Conservation (phyloP, 2,113 vertebrate species). For the Aphyosemion australe region DNA sequence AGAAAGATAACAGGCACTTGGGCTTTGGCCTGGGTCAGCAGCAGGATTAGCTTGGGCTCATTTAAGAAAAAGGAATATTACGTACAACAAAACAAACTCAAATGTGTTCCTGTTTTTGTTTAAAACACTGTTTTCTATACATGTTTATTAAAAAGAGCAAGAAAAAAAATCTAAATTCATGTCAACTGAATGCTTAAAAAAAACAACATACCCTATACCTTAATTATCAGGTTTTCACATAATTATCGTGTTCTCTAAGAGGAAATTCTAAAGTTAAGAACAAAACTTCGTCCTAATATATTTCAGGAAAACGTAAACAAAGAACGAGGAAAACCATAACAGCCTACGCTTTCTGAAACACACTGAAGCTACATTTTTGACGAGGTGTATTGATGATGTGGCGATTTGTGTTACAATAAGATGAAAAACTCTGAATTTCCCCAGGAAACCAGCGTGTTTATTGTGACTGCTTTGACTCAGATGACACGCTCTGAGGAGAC, state of each 20-base stretch:
- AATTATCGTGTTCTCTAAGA: no score
- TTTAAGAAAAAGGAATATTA: conserved; percentile 63
- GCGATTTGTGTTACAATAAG: no score
- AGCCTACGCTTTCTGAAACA: background rate
- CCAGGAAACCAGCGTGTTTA: background rate
- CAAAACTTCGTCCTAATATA: background rate
- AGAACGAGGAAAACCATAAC: background rate
- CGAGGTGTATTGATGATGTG: no score
- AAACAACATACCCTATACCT: no score
- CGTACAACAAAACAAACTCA: conserved; percentile 15
- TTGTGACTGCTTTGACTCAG: background rate
- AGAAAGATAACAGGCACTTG: conserved; percentile 76
- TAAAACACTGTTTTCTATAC: no score
- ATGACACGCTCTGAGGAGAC: background rate
- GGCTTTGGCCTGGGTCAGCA: conserved; percentile 72
- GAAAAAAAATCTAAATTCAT: no score
- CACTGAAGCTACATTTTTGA: background rate
- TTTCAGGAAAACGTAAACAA: background rate
- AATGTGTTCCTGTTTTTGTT: background rate
- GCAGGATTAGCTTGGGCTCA: conserved; percentile 74
- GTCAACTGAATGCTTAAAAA: no score
- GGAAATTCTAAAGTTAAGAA: no score
- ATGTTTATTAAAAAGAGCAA: no score
- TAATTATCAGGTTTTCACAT: no score
- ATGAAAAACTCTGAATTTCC: no score